Conservation (phyloP, 1,140 invertebrate species). For the Aphidius ervi region DNA sequence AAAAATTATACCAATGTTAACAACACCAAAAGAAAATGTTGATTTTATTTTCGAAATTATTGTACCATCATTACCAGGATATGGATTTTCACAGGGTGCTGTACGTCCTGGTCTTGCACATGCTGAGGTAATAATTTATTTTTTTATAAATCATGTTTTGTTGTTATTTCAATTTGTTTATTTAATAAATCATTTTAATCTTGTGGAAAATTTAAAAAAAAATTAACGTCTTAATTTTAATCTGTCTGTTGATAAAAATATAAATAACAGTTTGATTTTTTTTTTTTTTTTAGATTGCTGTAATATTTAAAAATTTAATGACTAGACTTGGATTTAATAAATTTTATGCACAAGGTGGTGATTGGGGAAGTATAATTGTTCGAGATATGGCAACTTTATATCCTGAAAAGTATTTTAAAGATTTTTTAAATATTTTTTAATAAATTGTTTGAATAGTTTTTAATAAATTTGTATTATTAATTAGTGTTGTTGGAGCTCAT, state of each 20-base stretch:
- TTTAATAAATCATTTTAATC: no score
- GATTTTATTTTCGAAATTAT: slow-evolving; percentile 78
- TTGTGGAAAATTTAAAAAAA: no score
- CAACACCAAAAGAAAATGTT: slow-evolving; percentile 51
- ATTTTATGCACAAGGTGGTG: slow-evolving; percentile 82
- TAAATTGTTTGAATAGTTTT: neutral
- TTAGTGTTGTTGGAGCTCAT: slow-evolving; percentile 57
- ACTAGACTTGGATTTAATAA: slow-evolving; percentile 67
- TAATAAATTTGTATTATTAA: slow-evolving; percentile 41
- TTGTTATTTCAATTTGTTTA: no score
- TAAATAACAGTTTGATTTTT: neutral
- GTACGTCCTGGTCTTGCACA: slow-evolving; percentile 37
- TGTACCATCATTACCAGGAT: slow-evolving; percentile 74
- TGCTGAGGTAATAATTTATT: slow-evolving; percentile 33
- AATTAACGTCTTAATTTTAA: no score
- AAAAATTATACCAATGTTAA: slow-evolving; percentile 72
- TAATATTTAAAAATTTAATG: slow-evolving; percentile 83
- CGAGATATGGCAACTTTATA: slow-evolving; percentile 61
- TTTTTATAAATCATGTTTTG: no score
- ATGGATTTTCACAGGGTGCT: slow-evolving; percentile 64
- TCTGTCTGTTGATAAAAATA: neutral
- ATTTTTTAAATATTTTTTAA: neutral
- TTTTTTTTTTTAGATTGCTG: slow-evolving; percentile 54
- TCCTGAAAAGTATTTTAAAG: slow-evolving; percentile 55
- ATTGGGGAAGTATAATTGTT: slow-evolving; percentile 70